Percentiles rank a stretch among this genome's conserved stretches.
These are phyloP conservation scores for Anguilla marmorata DNA, from an alignment of 2,797 vertebrate genomes.

Conservation along the genomic window DNA sequence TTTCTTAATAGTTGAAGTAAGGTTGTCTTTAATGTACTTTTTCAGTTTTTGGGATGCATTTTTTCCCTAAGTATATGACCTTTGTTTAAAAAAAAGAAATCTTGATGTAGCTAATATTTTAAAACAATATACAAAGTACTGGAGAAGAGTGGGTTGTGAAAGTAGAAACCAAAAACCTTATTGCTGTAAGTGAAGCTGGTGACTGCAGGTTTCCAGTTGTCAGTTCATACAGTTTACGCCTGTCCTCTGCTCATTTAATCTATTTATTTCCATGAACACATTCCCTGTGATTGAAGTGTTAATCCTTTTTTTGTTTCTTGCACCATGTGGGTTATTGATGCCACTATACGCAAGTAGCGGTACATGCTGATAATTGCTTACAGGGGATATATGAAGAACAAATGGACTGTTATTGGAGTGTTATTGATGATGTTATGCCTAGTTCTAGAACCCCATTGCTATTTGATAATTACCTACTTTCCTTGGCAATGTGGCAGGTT, in stretches of 20 bases:
- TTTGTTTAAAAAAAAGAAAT: slow-evolving; percentile 52
- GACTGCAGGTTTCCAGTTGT: slow-evolving; percentile 77
- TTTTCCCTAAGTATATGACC: slow-evolving; percentile 52
- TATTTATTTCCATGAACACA: slow-evolving; percentile 71
- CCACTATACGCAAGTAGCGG: slow-evolving; percentile 45
- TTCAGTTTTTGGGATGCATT: slow-evolving; percentile 36
- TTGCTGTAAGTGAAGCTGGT: slow-evolving; percentile 63
- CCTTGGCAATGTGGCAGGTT: slow-evolving; percentile 47
- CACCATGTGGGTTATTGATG: slow-evolving; percentile 37
- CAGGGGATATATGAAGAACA: slow-evolving; percentile 21
- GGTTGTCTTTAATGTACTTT: slow-evolving; percentile 47
- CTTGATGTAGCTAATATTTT: slow-evolving; percentile 18
- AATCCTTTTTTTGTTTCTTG: slow-evolving; percentile 37
- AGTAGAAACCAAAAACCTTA: slow-evolving; percentile 59
- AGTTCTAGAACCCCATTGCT: slow-evolving; percentile 23
- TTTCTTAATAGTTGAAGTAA: slow-evolving; percentile 42
- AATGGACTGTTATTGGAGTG: slow-evolving; percentile 38
- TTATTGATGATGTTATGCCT: slow-evolving; percentile 56
- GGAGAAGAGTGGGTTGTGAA: slow-evolving; percentile 30
- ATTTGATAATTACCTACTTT: slow-evolving; percentile 36
- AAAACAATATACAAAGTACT: slow-evolving; percentile 5
- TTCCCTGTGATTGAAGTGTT: slow-evolving; percentile 65
- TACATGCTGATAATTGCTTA: slow-evolving; percentile 37
- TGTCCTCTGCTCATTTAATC: slow-evolving; percentile 7
- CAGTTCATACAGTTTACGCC: slow-evolving; percentile 54